Conservation (phyloP, 2,113 vertebrate species). For the Recurvirostra avosetta region DNA sequence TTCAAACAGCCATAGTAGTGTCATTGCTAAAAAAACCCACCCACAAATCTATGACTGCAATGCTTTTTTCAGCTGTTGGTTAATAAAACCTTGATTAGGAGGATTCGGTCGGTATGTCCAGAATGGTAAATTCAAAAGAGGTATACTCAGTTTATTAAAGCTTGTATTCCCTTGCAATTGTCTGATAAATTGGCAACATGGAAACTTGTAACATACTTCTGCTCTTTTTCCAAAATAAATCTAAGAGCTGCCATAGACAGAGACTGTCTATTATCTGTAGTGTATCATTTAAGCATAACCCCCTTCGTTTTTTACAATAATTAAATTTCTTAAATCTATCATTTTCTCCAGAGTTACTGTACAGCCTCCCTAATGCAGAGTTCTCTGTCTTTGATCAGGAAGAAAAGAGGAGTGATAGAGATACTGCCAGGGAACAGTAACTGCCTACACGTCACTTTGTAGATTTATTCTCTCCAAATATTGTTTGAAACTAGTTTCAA, state of each 20-base stretch:
- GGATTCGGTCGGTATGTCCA: not conserved
- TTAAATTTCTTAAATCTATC: not conserved
- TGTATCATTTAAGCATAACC: not conserved
- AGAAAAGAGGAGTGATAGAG: not conserved
- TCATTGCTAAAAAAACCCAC: not conserved
- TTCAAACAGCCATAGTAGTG: constrained; percentile 24
- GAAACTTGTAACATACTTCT: not conserved
- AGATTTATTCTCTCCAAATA: not conserved
- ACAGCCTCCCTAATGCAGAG: not conserved
- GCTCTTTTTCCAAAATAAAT: not conserved
- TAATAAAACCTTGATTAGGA: not conserved
- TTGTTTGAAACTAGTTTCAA: not conserved
- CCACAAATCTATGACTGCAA: not conserved
- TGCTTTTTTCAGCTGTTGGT: not conserved
- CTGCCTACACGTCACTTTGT: not conserved
- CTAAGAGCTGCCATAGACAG: not conserved
- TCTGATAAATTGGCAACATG: not conserved
- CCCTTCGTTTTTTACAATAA: not conserved
- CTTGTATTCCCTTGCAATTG: not conserved
- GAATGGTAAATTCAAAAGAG: not conserved
- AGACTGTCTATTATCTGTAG: not conserved
- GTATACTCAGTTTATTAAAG: not conserved
- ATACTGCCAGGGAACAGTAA: not conserved
- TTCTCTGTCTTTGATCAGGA: not conserved
- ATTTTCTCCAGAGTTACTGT: not conserved